Evolutionary conservation across 2,888 invertebrate genomes (phyloP).

Genomic region (Pardosa pseudoannulata): DNA sequence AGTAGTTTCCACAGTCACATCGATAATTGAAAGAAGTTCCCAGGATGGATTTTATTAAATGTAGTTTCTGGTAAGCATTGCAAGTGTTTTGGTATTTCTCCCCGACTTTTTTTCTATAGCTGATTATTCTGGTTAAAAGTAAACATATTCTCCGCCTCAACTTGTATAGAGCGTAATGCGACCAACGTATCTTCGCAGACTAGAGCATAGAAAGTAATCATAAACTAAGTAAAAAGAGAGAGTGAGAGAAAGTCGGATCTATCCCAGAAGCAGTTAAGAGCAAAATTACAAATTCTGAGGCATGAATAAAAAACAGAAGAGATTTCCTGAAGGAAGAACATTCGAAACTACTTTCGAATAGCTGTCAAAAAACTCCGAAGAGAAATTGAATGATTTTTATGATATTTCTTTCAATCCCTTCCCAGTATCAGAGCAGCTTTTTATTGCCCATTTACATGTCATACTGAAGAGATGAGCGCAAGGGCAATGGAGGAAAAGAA

Average conservation of each 20-base stretch:
- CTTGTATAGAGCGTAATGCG: no score
- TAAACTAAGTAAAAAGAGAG: conserved; percentile 35
- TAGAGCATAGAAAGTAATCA: conserved; percentile 32
- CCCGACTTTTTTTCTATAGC: neutral
- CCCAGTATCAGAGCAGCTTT: conserved; percentile 45
- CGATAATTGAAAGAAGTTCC: conserved; percentile 4
- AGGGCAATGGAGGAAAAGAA: conserved; percentile 27
- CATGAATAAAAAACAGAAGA: conserved; percentile 29
- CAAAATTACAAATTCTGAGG: conserved; percentile 67
- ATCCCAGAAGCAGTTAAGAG: conserved; percentile 64
- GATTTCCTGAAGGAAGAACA: conserved; percentile 38
- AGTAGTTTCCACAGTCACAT: neutral
- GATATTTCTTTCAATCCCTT: conserved; percentile 53
- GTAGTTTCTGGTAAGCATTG: conserved; percentile 41
- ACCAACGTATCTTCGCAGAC: no score
- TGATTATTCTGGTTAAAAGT: conserved; percentile 50
- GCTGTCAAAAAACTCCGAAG: conserved; percentile 61
- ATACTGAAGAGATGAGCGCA: conserved; percentile 49
- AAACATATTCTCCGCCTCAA: conserved; percentile 11
- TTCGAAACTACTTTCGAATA: conserved; percentile 54
- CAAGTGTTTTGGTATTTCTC: conserved; percentile 15
- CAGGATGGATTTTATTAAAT: conserved; percentile 3
- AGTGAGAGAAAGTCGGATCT: neutral
- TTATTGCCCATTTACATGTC: conserved; percentile 72
- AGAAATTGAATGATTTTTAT: conserved; percentile 72